These are phyloP conservation scores for Cataglyphis rosenhaueri DNA, from an alignment of 2,888 invertebrate species.

Conservation along the genomic window DNA sequence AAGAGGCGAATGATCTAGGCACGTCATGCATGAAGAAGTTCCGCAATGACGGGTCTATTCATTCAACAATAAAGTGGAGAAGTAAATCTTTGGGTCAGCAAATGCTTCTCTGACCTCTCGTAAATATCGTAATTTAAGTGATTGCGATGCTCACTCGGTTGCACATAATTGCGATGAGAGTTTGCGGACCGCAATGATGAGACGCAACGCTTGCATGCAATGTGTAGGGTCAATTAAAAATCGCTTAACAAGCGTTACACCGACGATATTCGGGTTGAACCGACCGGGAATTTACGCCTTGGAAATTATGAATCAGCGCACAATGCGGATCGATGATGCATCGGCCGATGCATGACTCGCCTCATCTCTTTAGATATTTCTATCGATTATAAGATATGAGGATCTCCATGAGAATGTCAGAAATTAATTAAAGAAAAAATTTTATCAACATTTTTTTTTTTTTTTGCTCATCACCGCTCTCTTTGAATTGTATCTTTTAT, in stretches of 20 bases:
- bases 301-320: constrained; percentile 56
- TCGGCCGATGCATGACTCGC: constrained; percentile 4
- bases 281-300: constrained; percentile 46
- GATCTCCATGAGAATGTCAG: not conserved
- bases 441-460: constrained; percentile 7
- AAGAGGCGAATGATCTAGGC: constrained; percentile 9
- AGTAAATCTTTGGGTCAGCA: constrained; percentile 30
- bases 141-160: constrained; percentile 54
- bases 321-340: constrained; percentile 56
- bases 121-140: constrained; percentile 77
- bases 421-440: not conserved
- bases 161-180: not conserved
- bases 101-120: constrained; percentile 66
- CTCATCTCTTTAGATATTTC: constrained; percentile 13
- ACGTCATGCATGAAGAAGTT: not conserved
- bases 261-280: constrained; percentile 60
- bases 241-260: constrained; percentile 70
- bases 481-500: constrained; percentile 15
- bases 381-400: not conserved
- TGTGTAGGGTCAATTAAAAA: constrained; percentile 74
- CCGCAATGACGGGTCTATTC: constrained; percentile 24
- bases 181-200: constrained; percentile 21
- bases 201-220: constrained; percentile 41
- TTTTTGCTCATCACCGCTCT: constrained; percentile 23
- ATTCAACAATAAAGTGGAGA: constrained; percentile 4